phyloP scores from a whole-genome alignment of 2,888 invertebrate genomes.

The Amblyjoppa fuscipennis region DNA sequence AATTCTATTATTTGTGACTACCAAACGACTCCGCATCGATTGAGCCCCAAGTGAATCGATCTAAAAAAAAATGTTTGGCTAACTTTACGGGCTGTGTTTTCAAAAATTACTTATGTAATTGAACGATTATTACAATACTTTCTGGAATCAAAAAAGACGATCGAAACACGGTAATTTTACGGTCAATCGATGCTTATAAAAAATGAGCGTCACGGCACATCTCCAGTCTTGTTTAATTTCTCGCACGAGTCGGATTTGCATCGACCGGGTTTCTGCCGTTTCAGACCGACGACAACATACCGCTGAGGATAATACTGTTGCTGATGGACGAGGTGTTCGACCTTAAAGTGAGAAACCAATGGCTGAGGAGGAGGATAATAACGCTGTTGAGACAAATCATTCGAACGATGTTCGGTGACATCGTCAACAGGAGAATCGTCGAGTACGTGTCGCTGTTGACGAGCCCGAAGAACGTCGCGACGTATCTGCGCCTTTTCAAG shows the following conservation, averaged over 20 bases:
- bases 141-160: too few relatives aligned
- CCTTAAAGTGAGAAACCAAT: constrained; percentile 92
- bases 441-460: constrained; percentile 95
- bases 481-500: constrained; percentile 94
- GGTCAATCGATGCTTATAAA: too few relatives aligned
- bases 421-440: constrained; percentile 94
- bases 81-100: too few relatives aligned
- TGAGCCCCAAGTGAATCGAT: too few relatives aligned
- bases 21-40: too few relatives aligned
- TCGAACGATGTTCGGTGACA: constrained; percentile 93
- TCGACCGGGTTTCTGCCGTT: constrained; percentile 69
- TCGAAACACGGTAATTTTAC: too few relatives aligned
- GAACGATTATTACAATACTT: too few relatives aligned
- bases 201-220: too few relatives aligned
- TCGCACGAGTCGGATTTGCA: not conserved
- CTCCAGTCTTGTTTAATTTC: not conserved
- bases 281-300: constrained; percentile 91
- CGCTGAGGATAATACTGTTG: constrained; percentile 91
- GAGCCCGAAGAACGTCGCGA: constrained; percentile 95
- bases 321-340: constrained; percentile 95
- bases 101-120: too few relatives aligned
- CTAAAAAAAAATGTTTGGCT: too few relatives aligned
- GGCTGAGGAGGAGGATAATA: constrained; percentile 92
- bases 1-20: too few relatives aligned
- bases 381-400: constrained; percentile 92